phyloP scores from a whole-genome alignment of 1,140 invertebrate species.

The Drosophila erecta region DNA sequence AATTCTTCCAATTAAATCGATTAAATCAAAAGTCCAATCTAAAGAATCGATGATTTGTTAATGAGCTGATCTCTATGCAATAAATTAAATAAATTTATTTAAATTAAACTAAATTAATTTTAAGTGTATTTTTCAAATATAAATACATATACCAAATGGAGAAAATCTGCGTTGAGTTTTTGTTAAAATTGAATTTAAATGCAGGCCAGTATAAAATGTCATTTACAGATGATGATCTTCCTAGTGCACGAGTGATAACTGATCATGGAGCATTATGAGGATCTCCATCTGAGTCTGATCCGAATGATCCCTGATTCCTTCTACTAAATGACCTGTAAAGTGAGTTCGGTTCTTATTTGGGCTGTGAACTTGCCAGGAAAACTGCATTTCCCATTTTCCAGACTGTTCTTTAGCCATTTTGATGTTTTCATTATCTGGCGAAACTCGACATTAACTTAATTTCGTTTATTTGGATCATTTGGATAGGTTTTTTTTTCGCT shows the following conservation, averaged over 20 bases:
- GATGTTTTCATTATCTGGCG: constrained; percentile 3
- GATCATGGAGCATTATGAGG: constrained; percentile 14
- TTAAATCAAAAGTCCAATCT: no score
- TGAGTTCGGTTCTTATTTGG: constrained; percentile 3
- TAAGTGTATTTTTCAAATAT: no score
- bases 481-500: not conserved
- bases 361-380: not conserved
- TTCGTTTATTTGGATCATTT: constrained; percentile 2
- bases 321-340: constrained; percentile 5
- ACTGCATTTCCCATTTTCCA: not conserved
- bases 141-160: no score
- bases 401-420: not conserved
- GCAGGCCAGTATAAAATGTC: no score
- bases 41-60: no score
- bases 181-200: not conserved
- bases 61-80: no score
- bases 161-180: not conserved
- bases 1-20: no score
- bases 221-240: constrained; percentile 2
- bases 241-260: constrained; percentile 16
- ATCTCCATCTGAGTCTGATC: no score
- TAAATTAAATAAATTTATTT: no score
- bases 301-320: not conserved
- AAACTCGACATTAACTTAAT: constrained; percentile 5
- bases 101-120: no score